Percentiles rank a stretch among this genome's conserved stretches.
phyloP scores from a whole-genome alignment of 2,797 vertebrate species.

The Cossypha caffra region DNA sequence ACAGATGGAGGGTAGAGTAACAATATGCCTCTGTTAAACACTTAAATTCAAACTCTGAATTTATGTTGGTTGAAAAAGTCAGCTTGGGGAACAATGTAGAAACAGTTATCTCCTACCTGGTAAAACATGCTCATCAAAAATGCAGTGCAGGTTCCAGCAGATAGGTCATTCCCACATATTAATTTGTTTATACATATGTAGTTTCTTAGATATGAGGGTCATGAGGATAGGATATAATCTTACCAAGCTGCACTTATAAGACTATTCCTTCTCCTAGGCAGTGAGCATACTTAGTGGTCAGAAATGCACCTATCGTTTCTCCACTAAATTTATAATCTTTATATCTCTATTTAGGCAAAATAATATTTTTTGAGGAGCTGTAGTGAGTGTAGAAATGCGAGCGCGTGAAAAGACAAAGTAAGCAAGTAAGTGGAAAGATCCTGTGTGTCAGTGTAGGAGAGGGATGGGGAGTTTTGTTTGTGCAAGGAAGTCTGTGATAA shows the following conservation, averaged over 20 bases:
- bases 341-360: not conserved
- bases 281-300: not conserved
- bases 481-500: not conserved
- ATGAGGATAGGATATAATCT: not conserved
- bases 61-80: not conserved
- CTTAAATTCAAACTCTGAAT: not conserved
- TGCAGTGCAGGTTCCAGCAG: not conserved
- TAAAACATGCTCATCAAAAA: not conserved
- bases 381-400: not conserved
- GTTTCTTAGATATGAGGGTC: not conserved
- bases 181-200: not conserved
- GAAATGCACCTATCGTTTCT: not conserved
- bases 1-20: not conserved
- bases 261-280: not conserved
- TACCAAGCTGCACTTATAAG: not conserved
- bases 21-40: not conserved
- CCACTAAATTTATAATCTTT: not conserved
- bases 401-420: not conserved
- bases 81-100: not conserved
- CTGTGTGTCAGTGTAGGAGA: accelerated
- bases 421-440: not conserved
- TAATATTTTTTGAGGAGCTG: not conserved
- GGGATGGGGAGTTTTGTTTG: accelerated
- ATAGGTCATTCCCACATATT: not conserved
- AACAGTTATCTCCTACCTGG: not conserved